A percentile compares a stretch with the other conserved stretches of the same genome.
These are phyloP conservation scores for Drosophila koepferae DNA, from an alignment of 2,888 invertebrate species.

Conservation along the genomic window DNA sequence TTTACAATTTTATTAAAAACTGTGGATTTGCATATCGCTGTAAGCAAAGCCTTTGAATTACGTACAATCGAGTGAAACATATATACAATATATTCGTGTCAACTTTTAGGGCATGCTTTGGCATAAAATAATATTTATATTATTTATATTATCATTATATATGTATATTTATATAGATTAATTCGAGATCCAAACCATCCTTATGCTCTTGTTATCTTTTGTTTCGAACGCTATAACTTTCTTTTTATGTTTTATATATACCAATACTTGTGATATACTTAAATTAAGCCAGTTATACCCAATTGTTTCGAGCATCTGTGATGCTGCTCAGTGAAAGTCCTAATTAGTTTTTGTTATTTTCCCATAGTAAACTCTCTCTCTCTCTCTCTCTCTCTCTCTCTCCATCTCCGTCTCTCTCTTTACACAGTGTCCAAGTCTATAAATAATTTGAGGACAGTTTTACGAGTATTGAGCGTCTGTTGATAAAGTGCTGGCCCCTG, in stretches of 20 bases:
- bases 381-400: not conserved
- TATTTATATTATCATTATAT: no score
- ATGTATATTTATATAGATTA: no score
- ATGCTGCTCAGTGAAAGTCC: slow-evolving; percentile 5
- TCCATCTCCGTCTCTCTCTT: not conserved
- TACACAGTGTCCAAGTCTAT: slow-evolving; percentile 26
- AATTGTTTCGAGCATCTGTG: not conserved
- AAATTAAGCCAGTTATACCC: not conserved
- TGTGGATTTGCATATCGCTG: not conserved
- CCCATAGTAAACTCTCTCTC: not conserved
- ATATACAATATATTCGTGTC: no score
- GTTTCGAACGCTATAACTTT: not conserved
- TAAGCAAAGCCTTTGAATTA: not conserved
- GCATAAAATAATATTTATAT: no score
- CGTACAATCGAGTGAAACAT: not conserved
- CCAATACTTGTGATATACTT: not conserved
- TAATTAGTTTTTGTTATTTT: slow-evolving; percentile 31
- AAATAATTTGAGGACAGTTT: slow-evolving; percentile 56
- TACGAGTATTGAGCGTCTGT: slow-evolving; percentile 41
- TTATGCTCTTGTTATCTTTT: not conserved
- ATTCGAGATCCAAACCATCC: not conserved
- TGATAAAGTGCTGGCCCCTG: slow-evolving; percentile 45
- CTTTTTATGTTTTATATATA: not conserved
- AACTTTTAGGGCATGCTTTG: no score
- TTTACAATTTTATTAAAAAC: not conserved